Base-by-base conservation (phyloP, 2,888 invertebrate genomes). In the Escarpia spicata region DNA sequence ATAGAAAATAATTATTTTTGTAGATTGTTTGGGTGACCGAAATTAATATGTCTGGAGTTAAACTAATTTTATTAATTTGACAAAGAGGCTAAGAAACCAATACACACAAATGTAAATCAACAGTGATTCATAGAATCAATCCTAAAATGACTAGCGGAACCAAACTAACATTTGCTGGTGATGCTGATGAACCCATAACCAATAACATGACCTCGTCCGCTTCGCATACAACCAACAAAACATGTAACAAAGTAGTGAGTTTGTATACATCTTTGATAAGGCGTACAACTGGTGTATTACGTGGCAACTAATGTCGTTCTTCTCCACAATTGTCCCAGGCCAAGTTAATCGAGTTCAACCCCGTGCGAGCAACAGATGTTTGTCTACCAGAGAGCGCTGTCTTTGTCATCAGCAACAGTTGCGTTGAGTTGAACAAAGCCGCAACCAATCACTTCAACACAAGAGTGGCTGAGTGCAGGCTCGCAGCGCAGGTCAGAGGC, bases 321-420 rank as follows among this genome's bases (percentile, higher is more conserved):
- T 75, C n/a, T 75, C 75, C 26, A 26, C 75, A 26, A 75, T 26
- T 75, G n/a, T 92, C 93, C 10, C 94, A 96, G 96, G 96, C 99
- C 0, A 99, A 99, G 96, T 97, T 98, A 95, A 99, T 99, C 94
- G 98, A 99, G 95, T 99, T 99, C 97, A 97, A 98, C 95, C 99
- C 99, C 0, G 93, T 96, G 43, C 93, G 95, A 89, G 95, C 96
- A 4, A 95, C 95, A 60, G 95, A 96, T 94, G 95, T 99, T n/a
- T 97, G 97, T 6, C 96, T 99, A 92, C 99, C 99, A 0, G 96
- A 97, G 93, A 98, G 98, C 93, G 98, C 98, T 26, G 97, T 98
- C 60, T 99, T 99, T 97, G 98, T 99, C 2, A 98, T 99, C 93
- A 98, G 98, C 90, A 99, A 99, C 96, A 98, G 98, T 96, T 96